Evolutionary conservation across 2,888 invertebrate genomes (phyloP).

Genomic region (Hemithea aestivaria): DNA sequence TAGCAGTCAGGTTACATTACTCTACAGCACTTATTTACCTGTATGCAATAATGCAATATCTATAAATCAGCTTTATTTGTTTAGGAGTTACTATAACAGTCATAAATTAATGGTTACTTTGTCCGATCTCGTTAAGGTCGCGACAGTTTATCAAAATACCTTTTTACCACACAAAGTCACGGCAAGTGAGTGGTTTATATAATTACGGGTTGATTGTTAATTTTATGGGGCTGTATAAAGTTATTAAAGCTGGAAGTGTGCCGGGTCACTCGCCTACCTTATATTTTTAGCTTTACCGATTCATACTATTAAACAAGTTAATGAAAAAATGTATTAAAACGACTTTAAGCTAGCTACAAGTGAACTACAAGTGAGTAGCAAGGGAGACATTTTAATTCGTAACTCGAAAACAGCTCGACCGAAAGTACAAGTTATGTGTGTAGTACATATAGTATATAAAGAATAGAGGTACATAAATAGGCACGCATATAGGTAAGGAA

Average conservation of each 20-base stretch:
- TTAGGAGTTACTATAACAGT: conserved; percentile 32
- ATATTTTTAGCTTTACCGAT: conserved; percentile 12
- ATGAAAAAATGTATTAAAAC: too few relatives aligned
- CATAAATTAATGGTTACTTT: conserved; percentile 39
- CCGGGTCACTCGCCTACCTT: neutral
- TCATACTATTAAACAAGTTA: conserved; percentile 1
- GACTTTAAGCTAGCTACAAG: too few relatives aligned
- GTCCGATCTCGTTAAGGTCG: conserved; percentile 30
- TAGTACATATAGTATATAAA: too few relatives aligned
- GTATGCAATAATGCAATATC: conserved; percentile 15
- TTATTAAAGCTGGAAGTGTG: conserved; percentile 26
- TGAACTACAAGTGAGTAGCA: too few relatives aligned
- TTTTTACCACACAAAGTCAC: conserved; percentile 49
- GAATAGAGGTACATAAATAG: too few relatives aligned
- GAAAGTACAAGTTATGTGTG: too few relatives aligned
- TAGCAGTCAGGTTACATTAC: too few relatives aligned
- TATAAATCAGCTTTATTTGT: conserved; percentile 49
- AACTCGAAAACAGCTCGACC: too few relatives aligned
- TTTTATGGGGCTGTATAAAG: conserved; percentile 36
- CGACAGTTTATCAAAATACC: conserved; percentile 33
- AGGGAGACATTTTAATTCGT: too few relatives aligned
- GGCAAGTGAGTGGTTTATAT: conserved; percentile 30
- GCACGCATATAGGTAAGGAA: too few relatives aligned
- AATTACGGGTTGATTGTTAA: conserved; percentile 33
- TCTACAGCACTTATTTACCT: too few relatives aligned